Evolutionary conservation across 2,113 vertebrate genomes (phyloP), one percentile per base, ranked within the genome.

Genomic region (rat (Rattus norvegicus)): DNA sequence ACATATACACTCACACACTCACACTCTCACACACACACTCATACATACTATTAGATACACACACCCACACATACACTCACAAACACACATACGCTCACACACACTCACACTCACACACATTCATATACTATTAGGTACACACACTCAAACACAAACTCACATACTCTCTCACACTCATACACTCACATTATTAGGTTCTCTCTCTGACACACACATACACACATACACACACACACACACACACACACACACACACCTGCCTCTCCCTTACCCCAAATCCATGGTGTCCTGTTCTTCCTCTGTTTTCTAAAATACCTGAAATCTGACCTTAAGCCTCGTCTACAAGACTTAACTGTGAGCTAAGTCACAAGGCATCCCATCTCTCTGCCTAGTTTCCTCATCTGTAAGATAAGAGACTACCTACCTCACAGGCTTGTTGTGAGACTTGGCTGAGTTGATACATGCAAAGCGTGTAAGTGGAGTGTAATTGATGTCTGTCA

Each of bases 331-430:
- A 43, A 70, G 22, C 59, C 59, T 56, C 67, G 91, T 16, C 81
- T 47, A 36, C 81, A 39, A 67, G 59, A 8, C 69, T 52, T 83
- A 75, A 54, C 67, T 49, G 0, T 91, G 85, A 90, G 24, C 47
- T 17, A 39, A 7, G 56, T 73, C 36, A 92, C 63, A 84, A 83
- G 49, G 73, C 88, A 16, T 36, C 75, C 76, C 63, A 43, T 85
- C 63, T 94, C 61, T 84, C 43, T 80, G 49, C 61, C 84, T 93
- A 36, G 47, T 97, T 90, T 96, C 80, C 83, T 93, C 28, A 49
- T 80, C 81, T 86, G 16, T 89, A 70, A 69, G 91, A 63, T 63
- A 65, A n/a, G 52, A 95, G 43, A 13, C 20, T 56, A 0, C 73
- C 87, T 90, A 28, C 70, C 22, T 92, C 61, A 22, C 43, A 14